These are phyloP conservation scores for Rhaphigaster nebulosa DNA, from an alignment of 2,888 invertebrate genomes.

Conservation along the genomic window DNA sequence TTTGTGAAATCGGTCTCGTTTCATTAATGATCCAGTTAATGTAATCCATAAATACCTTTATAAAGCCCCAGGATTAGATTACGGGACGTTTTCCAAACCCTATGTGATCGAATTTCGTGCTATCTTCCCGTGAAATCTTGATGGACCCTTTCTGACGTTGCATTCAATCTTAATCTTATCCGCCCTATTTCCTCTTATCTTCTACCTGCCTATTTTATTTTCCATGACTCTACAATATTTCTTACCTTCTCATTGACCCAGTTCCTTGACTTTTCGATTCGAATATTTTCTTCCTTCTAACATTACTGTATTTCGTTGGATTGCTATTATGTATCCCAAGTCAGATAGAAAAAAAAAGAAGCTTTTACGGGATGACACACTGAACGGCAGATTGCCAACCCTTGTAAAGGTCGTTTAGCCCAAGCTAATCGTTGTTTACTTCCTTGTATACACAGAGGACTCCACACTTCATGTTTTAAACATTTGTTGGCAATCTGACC, in stretches of 20 bases:
- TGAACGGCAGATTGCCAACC: conserved; percentile 21
- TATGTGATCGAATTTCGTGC: background rate
- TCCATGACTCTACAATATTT: background rate
- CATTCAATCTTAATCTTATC: background rate
- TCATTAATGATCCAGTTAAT: too few species aligned
- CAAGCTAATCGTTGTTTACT: background rate
- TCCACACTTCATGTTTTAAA: background rate
- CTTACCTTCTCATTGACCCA: background rate
- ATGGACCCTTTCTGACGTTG: background rate
- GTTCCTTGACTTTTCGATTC: background rate
- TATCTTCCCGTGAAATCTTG: background rate
- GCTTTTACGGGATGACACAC: background rate
- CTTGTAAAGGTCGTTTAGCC: background rate
- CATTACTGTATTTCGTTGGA: background rate
- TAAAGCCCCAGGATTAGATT: background rate
- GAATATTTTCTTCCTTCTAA: background rate
- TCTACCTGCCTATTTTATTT: background rate
- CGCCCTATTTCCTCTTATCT: background rate
- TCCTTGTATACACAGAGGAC: conserved; percentile 10
- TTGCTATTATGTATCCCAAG: too few species aligned
- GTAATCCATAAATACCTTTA: background rate
- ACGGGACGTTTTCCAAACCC: background rate
- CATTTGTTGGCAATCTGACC: background rate
- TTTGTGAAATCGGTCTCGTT: too few species aligned
- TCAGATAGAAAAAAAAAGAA: background rate